These are phyloP conservation scores for Chrysotoxum bicinctum DNA, from an alignment of 2,888 invertebrate species.

Conservation along the genomic window DNA sequence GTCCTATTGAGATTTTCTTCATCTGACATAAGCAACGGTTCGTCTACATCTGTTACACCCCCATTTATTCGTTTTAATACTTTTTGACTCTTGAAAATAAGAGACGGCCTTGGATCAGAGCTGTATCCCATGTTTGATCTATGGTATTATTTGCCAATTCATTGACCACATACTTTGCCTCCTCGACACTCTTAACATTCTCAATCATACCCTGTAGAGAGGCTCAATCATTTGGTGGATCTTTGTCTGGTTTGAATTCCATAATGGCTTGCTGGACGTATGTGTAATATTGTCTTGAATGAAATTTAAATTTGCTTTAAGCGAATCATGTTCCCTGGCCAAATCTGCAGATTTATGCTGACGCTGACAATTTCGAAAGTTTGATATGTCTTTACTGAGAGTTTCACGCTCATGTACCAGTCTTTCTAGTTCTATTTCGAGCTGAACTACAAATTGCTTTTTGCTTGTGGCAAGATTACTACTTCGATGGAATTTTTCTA, in stretches of 20 bases:
- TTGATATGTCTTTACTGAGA: slow-evolving; percentile 85
- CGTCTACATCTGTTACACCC: no score
- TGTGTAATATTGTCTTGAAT: slow-evolving; percentile 94
- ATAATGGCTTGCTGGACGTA: slow-evolving; percentile 96
- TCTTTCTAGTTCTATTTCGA: slow-evolving; percentile 94
- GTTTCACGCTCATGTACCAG: slow-evolving; percentile 90
- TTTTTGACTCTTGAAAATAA: no score
- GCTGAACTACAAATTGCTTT: slow-evolving; percentile 90
- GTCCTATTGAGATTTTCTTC: no score
- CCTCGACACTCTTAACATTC: slow-evolving; percentile 85
- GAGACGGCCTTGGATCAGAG: slow-evolving; percentile 88
- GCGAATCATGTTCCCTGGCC: slow-evolving; percentile 89
- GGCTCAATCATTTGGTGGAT: slow-evolving; percentile 78
- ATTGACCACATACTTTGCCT: slow-evolving; percentile 90
- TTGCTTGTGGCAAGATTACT: slow-evolving; percentile 90
- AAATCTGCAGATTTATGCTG: slow-evolving; percentile 83
- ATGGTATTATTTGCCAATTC: slow-evolving; percentile 89
- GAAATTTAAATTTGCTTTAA: slow-evolving; percentile 92
- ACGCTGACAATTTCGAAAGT: slow-evolving; percentile 82
- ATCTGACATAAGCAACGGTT: no score
- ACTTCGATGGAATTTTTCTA: slow-evolving; percentile 90
- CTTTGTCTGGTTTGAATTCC: slow-evolving; percentile 92
- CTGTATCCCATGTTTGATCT: slow-evolving; percentile 87
- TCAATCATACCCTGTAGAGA: slow-evolving; percentile 83
- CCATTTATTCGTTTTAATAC: no score